These are phyloP conservation scores for Agelastica alni DNA, from an alignment of 2,888 invertebrate genomes.

Conservation along the genomic window DNA sequence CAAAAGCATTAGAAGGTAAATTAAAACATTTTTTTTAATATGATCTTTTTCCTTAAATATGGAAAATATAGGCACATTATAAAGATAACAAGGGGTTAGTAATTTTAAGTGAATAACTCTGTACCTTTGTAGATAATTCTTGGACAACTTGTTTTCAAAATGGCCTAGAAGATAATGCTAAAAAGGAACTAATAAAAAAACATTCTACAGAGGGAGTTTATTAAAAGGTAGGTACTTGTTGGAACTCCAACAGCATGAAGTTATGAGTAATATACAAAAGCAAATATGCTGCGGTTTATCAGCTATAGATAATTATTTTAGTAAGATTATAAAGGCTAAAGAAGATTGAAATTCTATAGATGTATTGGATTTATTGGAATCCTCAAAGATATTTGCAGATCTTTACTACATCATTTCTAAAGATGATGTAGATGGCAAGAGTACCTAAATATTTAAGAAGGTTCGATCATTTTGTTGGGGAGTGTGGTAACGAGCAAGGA, in stretches of 20 bases:
- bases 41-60: too few relatives aligned
- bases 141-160: slow-evolving; percentile 12
- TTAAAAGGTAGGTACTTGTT: too few relatives aligned
- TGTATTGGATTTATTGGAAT: slow-evolving; percentile 11
- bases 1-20: too few relatives aligned
- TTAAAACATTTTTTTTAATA: too few relatives aligned
- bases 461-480: too few relatives aligned
- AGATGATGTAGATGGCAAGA: slow-evolving; percentile 1
- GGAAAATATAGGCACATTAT: too few relatives aligned
- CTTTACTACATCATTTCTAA: slow-evolving; percentile 12
- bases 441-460: too few relatives aligned
- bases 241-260: slow-evolving; percentile 2
- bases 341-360: slow-evolving; percentile 3
- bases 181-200: slow-evolving; percentile 6
- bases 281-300: slow-evolving; percentile 19
- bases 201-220: too few relatives aligned
- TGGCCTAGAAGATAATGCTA: slow-evolving; percentile 8
- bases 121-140: slow-evolving; percentile 11
- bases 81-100: too few relatives aligned
- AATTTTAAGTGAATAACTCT: too few relatives aligned
- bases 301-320: slow-evolving; percentile 15
- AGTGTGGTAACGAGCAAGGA: too few relatives aligned
- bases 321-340: slow-evolving; percentile 12
- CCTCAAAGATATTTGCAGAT: slow-evolving; percentile 22
- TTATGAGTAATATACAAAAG: slow-evolving; percentile 13